Evolutionary conservation across 1,140 invertebrate genomes (phyloP), one percentile per base, ranked within the genome.

Genomic region (Ditylenchus dipsaci): DNA sequence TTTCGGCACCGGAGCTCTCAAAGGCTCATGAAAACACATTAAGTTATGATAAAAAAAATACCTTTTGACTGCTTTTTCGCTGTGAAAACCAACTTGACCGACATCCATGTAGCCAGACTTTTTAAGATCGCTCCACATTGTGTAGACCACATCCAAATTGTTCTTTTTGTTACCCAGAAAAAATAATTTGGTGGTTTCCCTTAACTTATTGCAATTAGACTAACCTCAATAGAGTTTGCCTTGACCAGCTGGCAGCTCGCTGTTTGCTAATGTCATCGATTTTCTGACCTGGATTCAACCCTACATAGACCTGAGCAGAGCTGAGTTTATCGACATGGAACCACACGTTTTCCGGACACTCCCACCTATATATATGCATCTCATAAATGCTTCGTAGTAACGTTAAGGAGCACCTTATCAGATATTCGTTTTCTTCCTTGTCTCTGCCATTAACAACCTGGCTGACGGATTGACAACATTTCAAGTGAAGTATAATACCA

Each of bases 271-370:
- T 91, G 82, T 95, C 91, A 84, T 98, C 92, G 74, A 99, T 89
- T 7, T 91, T 93, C 87, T 98, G 91, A n/a, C n/a, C 57, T 21
- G 57, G 57, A 11, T 68, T 60, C 19, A 98, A 85, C 75, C 95
- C 86, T 43, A 99, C 84, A 83, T 99, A 99, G 3, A 98, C 95
- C 84, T 99, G 96, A 67, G 96, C 96, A 60, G 95, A 98, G 26
- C 95, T 97, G 33, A 86, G 74, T 75, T 95, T 92, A 81, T 95
- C n/a, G 1, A 96, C 93, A 84, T 97, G 93, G 85, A 96, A 96
- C 96, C 96, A 99, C 8, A 99, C 93, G 88, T 98, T 95, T 86
- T 98, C 95, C 11, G 95, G 94, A 92, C 93, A 98, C 60, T 94
- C 95, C 92, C 93, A 98, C 85, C 91, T 92, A 61, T 97, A 95